Base-by-base conservation (phyloP, 2,113 vertebrate species). In the Cavia aperea region DNA sequence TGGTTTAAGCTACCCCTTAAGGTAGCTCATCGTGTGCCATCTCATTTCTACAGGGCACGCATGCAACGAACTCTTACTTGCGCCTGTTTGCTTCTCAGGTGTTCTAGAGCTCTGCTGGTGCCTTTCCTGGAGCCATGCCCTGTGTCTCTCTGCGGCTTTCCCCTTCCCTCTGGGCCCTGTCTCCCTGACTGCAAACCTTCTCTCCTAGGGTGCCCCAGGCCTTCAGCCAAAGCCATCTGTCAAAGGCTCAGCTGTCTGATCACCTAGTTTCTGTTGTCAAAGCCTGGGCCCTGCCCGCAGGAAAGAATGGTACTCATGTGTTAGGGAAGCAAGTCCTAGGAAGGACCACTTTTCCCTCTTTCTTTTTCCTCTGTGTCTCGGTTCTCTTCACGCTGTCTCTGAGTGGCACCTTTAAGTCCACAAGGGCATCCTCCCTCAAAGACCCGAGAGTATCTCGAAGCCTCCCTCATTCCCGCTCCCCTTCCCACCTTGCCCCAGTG, bases 151-250 rank as follows among this genome's bases (percentile, higher is more conserved):
- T 81, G 51, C 39, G 62, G 29, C 43, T 33, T 24, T 70, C 21
- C 4, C 62, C 29, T 77, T 65, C 24, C n/a, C 13, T 63, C 43
- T 49, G 72, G 43, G 39, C 33, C 46, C 43, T 29, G 23, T 46
- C 33, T 26, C 49, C 15, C 19, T 73, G 36, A 79, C n/a, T n/a
- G n/a, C n/a, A 72, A 87, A 33, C 31, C 36, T 43, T 19, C 63
- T 6, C 63, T 39, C 18, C 11, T 1, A 36, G 0, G 0, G 4
- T 3, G 26, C 54, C 58, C 54, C 19, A 65, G 26, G 51, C 82
- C 65, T 33, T 23, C 26, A 75, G 24, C 72, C 39, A 75, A 75
- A 75, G 72, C 46, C 70, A 33, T 5, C 16, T 7, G 68, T 86
- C 66, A 18, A 29, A 90, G 84, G 33, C 29, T 3, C 39, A 46